Percentiles rank a stretch among this genome's conserved stretches.
These are phyloP conservation scores for Danaus chrysippus DNA, from an alignment of 2,888 invertebrate species.

Conservation along the genomic window DNA sequence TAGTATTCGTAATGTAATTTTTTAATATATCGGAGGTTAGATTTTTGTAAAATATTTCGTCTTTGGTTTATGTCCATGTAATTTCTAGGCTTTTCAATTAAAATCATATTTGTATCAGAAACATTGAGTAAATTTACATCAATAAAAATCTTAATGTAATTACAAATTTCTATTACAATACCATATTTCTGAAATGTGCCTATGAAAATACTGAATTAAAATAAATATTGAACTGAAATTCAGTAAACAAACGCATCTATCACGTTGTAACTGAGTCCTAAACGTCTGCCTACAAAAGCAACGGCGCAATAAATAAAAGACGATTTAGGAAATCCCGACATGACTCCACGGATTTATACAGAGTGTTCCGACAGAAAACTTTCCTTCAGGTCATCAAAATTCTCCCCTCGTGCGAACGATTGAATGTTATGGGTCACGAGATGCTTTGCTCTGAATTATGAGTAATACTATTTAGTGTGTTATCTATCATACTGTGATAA, in stretches of 20 bases:
- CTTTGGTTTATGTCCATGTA: no score
- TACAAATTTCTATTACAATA: neutral
- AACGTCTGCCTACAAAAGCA: slow-evolving; percentile 61
- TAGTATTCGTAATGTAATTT: no score
- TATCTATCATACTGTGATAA: neutral
- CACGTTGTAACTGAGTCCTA: slow-evolving; percentile 53
- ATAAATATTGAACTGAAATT: neutral
- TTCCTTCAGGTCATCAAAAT: slow-evolving; percentile 75
- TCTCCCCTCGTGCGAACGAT: slow-evolving; percentile 72
- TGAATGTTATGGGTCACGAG: slow-evolving; percentile 75
- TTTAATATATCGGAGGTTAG: no score
- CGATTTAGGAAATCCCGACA: slow-evolving; percentile 75
- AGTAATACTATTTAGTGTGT: slow-evolving; percentile 55
- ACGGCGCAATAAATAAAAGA: slow-evolving; percentile 71
- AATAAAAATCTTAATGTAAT: no score
- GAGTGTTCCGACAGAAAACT: slow-evolving; percentile 68
- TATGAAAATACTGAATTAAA: neutral
- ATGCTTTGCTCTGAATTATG: slow-evolving; percentile 69
- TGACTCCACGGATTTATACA: slow-evolving; percentile 74
- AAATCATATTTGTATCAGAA: no score
- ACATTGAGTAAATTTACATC: no score
- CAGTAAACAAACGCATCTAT: slow-evolving; percentile 19
- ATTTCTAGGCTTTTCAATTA: no score
- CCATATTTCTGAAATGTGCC: neutral
- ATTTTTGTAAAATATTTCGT: no score